phyloP scores from a whole-genome alignment of 2,113 vertebrate genomes.

The Percina caprodes region DNA sequence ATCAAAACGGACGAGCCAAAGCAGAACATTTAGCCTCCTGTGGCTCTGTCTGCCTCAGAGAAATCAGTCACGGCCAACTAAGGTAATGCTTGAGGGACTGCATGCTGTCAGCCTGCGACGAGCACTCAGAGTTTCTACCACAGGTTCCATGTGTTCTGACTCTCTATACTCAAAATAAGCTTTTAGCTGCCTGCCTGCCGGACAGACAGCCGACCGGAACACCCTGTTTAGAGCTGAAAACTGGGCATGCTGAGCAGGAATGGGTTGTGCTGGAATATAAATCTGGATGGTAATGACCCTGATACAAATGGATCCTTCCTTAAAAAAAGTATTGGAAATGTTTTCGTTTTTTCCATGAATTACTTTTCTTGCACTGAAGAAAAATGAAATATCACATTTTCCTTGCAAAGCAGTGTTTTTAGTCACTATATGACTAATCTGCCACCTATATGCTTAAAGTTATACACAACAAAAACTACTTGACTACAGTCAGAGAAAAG shows the following conservation, averaged over 20 bases:
- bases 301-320: conserved; percentile 12
- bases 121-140: conserved; percentile 67
- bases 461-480: not conserved
- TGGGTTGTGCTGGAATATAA: conserved; percentile 29
- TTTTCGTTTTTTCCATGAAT: not conserved
- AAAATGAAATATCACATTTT: not conserved
- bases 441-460: not conserved
- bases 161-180: conserved; percentile 71
- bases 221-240: conserved; percentile 41
- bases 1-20: conserved; percentile 77
- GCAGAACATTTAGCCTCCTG: conserved; percentile 73
- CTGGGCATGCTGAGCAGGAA: not conserved
- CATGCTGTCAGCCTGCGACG: conserved; percentile 75
- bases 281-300: conserved; percentile 24
- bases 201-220: conserved; percentile 47
- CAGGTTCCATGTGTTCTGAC: conserved; percentile 71
- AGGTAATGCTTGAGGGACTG: conserved; percentile 72
- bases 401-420: not conserved
- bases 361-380: not conserved
- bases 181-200: conserved; percentile 68
- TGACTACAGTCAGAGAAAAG: not conserved
- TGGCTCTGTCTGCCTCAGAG: conserved; percentile 69
- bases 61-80: conserved; percentile 76
- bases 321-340: not conserved
- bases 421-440: not conserved